Evolutionary conservation across 2,113 vertebrate species (phyloP).

Genomic region (Melanerpes aurifrons): DNA sequence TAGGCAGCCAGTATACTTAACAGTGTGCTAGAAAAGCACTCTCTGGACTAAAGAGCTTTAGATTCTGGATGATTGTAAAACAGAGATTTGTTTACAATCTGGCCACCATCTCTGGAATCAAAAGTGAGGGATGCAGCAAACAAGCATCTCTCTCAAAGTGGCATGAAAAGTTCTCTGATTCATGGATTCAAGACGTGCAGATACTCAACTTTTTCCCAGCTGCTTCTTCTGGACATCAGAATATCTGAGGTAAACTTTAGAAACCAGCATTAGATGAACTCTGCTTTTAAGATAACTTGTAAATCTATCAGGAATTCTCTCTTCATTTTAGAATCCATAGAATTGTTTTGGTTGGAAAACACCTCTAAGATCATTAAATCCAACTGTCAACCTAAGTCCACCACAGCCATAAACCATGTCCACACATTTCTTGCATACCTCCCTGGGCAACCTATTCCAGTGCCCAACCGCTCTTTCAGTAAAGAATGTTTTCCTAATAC

Average conservation of each 20-base stretch:
- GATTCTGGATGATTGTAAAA: neutral
- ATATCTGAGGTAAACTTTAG: neutral
- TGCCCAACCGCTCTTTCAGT: too few species aligned
- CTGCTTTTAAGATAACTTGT: neutral
- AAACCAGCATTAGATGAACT: rapidly evolving
- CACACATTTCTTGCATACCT: too few species aligned
- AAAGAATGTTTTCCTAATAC: too few species aligned
- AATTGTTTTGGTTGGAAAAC: too few species aligned
- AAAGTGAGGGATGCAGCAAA: neutral
- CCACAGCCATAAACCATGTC: too few species aligned
- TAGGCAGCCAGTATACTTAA: neutral
- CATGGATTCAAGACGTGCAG: neutral
- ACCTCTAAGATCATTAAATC: too few species aligned
- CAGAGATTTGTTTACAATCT: conserved; percentile 3
- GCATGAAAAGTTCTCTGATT: neutral
- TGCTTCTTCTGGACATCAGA: neutral
- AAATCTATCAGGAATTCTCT: neutral
- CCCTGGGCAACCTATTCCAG: too few species aligned
- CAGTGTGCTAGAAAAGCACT: neutral
- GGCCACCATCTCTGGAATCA: neutral
- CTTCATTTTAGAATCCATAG: neutral
- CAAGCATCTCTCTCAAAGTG: neutral
- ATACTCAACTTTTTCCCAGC: neutral
- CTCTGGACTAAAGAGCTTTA: neutral
- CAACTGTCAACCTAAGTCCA: too few species aligned